phyloP scores from a whole-genome alignment of 1,140 invertebrate species.

The Paraescarpia echinospica region DNA sequence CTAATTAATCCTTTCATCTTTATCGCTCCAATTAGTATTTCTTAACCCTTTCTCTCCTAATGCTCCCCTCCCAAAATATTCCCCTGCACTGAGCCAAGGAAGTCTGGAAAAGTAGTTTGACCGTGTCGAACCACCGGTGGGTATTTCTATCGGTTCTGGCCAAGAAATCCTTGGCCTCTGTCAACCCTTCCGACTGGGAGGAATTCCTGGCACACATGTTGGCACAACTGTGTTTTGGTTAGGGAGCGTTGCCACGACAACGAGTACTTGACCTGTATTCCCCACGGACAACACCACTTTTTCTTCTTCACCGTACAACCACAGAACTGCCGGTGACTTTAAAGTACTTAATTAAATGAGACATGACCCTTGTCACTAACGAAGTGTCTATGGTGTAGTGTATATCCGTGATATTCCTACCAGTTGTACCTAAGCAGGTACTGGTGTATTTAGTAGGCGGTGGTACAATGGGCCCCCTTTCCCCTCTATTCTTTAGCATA shows the following conservation, averaged over 20 bases:
- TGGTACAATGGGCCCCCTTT: no score
- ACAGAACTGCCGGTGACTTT: background rate
- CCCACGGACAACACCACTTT: background rate
- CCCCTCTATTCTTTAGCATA: no score
- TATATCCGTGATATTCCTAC: background rate
- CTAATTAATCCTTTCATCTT: background rate
- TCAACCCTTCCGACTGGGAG: background rate
- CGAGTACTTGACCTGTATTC: background rate
- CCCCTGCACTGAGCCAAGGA: background rate
- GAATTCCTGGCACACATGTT: background rate
- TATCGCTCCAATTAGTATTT: background rate
- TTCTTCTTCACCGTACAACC: background rate
- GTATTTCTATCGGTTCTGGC: background rate
- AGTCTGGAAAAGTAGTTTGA: background rate
- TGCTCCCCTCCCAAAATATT: background rate
- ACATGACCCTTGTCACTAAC: background rate
- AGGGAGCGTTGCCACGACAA: background rate
- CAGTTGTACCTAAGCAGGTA: background rate
- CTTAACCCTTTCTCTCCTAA: background rate
- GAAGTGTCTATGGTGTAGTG: background rate
- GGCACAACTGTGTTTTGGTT: background rate
- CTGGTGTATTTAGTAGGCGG: background rate
- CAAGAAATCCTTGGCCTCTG: background rate
- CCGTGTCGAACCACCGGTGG: background rate
- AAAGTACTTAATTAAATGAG: background rate